A percentile compares a stretch with the other conserved stretches of the same genome.
These are phyloP conservation scores for Drosophila insularis DNA, from an alignment of 1,140 invertebrate species.

Conservation along the genomic window DNA sequence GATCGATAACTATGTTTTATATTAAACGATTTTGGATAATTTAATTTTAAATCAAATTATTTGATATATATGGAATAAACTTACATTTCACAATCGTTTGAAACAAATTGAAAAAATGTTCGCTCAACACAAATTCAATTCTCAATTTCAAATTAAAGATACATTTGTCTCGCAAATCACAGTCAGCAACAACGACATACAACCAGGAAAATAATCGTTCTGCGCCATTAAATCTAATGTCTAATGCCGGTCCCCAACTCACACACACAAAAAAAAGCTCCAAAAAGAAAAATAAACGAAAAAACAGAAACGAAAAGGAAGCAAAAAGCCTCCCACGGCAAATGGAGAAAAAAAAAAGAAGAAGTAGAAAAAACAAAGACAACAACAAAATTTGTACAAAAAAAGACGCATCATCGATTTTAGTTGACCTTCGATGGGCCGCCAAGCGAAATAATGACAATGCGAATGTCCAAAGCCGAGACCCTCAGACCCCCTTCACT, in stretches of 20 bases:
- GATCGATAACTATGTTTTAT: no score
- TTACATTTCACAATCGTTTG: no score
- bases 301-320: background rate
- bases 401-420: conserved; percentile 70
- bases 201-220: conserved; percentile 57
- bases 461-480: conserved; percentile 35
- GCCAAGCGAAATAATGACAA: conserved; percentile 72
- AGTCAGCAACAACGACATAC: conserved; percentile 6
- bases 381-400: conserved; percentile 24
- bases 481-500: conserved; percentile 2
- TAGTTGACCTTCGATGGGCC: conserved; percentile 74
- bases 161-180: conserved; percentile 62
- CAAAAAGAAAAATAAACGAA: background rate
- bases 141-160: conserved; percentile 72
- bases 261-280: background rate
- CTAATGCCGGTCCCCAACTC: conserved; percentile 57
- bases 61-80: no score
- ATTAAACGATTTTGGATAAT: no score
- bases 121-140: conserved; percentile 36
- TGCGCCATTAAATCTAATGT: conserved; percentile 79
- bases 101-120: background rate
- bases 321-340: conserved; percentile 8
- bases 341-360: background rate
- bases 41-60: no score
- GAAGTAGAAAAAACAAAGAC: no score